These are phyloP conservation scores for Homarus americanus DNA, from an alignment of 1,140 invertebrate genomes.

Conservation along the genomic window DNA sequence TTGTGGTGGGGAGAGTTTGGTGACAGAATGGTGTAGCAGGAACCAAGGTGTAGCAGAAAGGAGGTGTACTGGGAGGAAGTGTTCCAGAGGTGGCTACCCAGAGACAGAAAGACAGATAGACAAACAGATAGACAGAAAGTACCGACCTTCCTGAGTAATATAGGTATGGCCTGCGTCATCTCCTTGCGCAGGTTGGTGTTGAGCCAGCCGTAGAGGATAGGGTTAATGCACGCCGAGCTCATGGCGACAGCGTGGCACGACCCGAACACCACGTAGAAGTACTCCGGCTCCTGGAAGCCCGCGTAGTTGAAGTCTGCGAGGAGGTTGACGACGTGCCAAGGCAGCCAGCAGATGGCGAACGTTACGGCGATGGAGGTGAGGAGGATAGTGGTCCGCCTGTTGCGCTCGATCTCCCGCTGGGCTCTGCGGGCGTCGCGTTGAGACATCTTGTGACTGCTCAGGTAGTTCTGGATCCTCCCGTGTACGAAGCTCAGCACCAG, in stretches of 20 bases:
- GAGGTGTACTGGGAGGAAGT: background rate
- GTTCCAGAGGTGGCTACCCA: background rate
- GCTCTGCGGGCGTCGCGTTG: constrained; percentile 75
- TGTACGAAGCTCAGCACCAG: constrained; percentile 81
- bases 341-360: constrained; percentile 81
- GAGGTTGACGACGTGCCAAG: constrained; percentile 81
- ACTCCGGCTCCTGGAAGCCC: constrained; percentile 66
- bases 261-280: constrained; percentile 78
- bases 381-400: constrained; percentile 80
- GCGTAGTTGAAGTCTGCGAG: constrained; percentile 77
- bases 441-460: constrained; percentile 76
- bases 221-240: constrained; percentile 81
- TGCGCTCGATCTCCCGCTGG: constrained; percentile 79
- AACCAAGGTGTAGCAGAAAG: background rate
- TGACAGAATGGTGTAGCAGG: background rate
- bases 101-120: background rate
- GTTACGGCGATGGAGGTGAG: constrained; percentile 79
- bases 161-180: constrained; percentile 37
- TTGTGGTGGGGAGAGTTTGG: background rate
- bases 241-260: constrained; percentile 81
- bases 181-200: constrained; percentile 80
- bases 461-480: constrained; percentile 79
- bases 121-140: background rate
- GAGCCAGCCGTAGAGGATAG: constrained; percentile 81
- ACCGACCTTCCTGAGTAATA: constrained; percentile 54